phyloP scores from a whole-genome alignment of 2,113 vertebrate species.

The Copsychus sechellarum region DNA sequence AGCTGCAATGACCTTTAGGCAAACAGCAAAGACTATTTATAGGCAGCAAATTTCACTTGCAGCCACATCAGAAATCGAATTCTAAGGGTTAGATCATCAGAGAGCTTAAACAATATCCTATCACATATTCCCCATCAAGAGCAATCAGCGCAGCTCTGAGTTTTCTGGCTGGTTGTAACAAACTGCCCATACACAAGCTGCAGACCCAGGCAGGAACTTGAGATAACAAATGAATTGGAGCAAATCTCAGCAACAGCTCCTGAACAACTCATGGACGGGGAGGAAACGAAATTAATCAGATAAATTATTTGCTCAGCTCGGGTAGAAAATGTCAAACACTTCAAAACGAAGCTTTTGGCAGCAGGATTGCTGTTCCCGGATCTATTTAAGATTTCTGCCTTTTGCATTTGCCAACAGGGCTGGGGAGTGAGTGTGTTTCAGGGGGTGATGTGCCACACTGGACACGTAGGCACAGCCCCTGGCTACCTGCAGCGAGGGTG shows the following conservation, averaged over 20 bases:
- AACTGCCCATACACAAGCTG: constrained; percentile 11
- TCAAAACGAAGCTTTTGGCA: constrained; percentile 60
- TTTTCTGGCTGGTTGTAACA: neutral
- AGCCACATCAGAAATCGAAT: neutral
- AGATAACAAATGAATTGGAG: constrained; percentile 55
- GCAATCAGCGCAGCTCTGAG: neutral
- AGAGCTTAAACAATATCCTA: constrained; percentile 20
- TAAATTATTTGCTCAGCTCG: constrained; percentile 56
- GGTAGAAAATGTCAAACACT: constrained; percentile 60
- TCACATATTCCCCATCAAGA: neutral
- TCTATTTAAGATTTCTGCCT: constrained; percentile 50
- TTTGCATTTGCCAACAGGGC: constrained; percentile 40
- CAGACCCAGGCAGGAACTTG: constrained; percentile 9
- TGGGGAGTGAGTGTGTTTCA: neutral
- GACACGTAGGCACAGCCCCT: neutral
- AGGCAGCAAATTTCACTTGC: neutral
- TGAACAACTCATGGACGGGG: neutral
- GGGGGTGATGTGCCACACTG: neutral
- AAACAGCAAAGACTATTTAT: neutral
- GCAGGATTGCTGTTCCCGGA: constrained; percentile 31
- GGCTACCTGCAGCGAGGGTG: neutral
- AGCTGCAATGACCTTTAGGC: neutral
- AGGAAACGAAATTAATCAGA: constrained; percentile 64
- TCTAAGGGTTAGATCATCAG: neutral
- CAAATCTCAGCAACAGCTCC: constrained; percentile 50